A percentile compares a stretch with the other conserved stretches of the same genome.
Conservation (phyloP, 1,140 invertebrate genomes). For the Pachypeltis micranthus region DNA sequence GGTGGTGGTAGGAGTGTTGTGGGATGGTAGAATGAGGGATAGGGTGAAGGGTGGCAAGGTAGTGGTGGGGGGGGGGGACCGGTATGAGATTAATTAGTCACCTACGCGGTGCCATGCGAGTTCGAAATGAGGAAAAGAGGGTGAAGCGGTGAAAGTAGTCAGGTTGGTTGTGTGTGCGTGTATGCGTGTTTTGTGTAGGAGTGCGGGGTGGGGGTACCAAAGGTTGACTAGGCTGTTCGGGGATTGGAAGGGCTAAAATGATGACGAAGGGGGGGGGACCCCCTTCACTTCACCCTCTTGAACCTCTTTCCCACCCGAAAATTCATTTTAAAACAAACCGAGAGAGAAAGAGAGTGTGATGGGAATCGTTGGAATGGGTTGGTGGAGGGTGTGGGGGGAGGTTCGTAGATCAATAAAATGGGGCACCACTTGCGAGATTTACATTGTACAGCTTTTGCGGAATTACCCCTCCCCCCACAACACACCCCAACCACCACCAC, state of each 20-base stretch:
- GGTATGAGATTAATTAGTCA: constrained; percentile 11
- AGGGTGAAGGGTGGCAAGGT: neutral
- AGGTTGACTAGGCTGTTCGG: too few species aligned
- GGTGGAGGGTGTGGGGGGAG: too few species aligned
- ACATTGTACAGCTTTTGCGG: constrained; percentile 17
- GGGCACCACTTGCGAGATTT: constrained; percentile 15
- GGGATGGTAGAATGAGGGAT: too few species aligned
- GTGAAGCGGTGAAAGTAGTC: constrained; percentile 1
- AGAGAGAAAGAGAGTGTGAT: neutral
- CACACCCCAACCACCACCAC: neutral
- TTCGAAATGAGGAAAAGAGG: neutral
- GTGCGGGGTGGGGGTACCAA: too few species aligned
- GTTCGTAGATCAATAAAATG: constrained; percentile 16
- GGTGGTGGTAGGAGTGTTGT: too few species aligned
- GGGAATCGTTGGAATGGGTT: constrained; percentile 12
- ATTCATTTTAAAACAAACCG: constrained; percentile 15
- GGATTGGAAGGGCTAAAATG: neutral
- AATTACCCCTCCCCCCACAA: constrained; percentile 2
- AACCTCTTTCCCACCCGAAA: constrained; percentile 10
- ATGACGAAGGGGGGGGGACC: neutral
- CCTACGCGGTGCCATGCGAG: neutral
- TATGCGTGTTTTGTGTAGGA: too few species aligned
- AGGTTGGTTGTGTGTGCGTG: too few species aligned
- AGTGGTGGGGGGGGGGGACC: neutral
- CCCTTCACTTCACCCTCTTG: neutral